Base-by-base conservation (phyloP, 2,888 invertebrate genomes). In the Xestia rhomboidea region DNA sequence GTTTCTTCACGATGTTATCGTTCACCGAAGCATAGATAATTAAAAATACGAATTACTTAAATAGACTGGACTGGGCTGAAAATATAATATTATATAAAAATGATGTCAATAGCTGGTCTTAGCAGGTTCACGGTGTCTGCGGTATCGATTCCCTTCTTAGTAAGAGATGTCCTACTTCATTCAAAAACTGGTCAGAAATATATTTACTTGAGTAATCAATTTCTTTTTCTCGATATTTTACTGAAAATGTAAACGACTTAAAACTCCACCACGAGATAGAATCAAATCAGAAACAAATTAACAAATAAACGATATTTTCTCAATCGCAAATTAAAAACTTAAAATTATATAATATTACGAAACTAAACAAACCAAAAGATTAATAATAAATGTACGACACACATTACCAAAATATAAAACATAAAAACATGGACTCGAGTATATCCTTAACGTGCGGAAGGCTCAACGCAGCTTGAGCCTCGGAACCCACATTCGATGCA, bases 401-500 rank as follows among this genome's bases (percentile, higher is more conserved):
- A 51, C 24, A 21, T 64, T 57, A 67, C 38, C 51, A 49, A 54
- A 41, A 54, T 49, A 60, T 24, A 46, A 76, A 44, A 44, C 30
- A 18, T 15, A 34, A 75, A 64, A 79, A 68, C 49, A 83, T 38
- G 18, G 38, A 71, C 30, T 70, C 21, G 13, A 54, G 24, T 38
- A n/a, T n/a, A 57, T n/a, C n/a, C 41, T 46, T 67, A 54, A 73
- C 34, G 24, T 44, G 41, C 46, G 34, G 54, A 70, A 62, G 51
- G 79, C 66, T 84, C 5, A 73, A 68, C 63, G 54, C 69, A 62
- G 79, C 81, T 83, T 49, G 62, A 67, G 51, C 69, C 73, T 67
- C 46, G 30, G n/a, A n/a, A 67, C 49, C 83, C 49, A 84, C 46
- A 62, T 30, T 18, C 24, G 38, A 51, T 64, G 46, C 15, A 41